Conservation (phyloP, 2,888 invertebrate species). For the Eupithecia vulgata region DNA sequence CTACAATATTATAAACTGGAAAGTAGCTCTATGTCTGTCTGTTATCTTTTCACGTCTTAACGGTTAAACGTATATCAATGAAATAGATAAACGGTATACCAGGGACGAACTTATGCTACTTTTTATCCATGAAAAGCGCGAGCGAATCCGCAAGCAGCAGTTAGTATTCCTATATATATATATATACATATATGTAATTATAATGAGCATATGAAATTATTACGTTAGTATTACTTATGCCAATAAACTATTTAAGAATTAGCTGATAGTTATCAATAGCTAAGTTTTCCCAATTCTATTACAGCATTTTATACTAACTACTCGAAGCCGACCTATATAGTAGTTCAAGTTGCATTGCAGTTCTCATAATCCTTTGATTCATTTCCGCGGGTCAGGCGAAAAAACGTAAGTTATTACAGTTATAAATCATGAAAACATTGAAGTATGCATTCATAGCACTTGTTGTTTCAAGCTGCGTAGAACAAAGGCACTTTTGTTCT, state of each 20-base stretch:
- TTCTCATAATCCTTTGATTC: neutral
- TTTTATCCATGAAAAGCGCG: no score
- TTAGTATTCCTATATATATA: no score
- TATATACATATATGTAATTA: no score
- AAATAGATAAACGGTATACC: no score
- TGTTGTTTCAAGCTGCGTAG: conserved; percentile 42
- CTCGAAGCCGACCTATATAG: neutral
- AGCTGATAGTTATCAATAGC: neutral
- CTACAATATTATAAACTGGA: no score
- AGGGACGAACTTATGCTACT: no score
- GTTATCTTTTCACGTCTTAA: no score
- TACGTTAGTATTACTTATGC: neutral
- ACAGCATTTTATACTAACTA: no score
- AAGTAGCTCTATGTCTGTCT: no score
- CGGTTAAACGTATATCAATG: no score
- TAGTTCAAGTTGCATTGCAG: neutral
- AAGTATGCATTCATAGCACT: conserved; percentile 49
- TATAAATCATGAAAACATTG: conserved; percentile 42
- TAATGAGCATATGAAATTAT: no score
- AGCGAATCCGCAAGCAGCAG: no score
- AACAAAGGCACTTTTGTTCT: conserved; percentile 47
- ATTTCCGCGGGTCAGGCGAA: conserved; percentile 5
- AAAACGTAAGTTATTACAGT: conserved; percentile 20
- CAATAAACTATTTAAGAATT: neutral
- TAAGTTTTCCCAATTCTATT: neutral